These are phyloP conservation scores for Tenthredo amoena DNA, from an alignment of 2,888 invertebrate species.

Conservation along the genomic window DNA sequence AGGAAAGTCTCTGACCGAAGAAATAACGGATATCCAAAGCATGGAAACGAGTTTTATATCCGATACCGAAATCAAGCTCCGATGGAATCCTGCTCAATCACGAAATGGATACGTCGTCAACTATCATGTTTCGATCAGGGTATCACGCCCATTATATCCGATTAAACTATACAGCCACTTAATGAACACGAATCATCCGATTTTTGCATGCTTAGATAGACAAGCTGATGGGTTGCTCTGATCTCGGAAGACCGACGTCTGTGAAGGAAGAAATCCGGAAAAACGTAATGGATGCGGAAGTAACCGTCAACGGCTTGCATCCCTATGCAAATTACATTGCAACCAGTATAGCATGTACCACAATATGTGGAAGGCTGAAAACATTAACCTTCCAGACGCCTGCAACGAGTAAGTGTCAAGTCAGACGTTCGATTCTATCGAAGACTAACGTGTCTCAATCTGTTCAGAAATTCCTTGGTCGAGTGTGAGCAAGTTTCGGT, in stretches of 20 bases:
- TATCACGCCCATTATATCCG: slow-evolving; percentile 50
- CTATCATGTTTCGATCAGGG: slow-evolving; percentile 61
- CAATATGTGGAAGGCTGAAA: slow-evolving; percentile 51
- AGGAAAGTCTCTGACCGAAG: not conserved
- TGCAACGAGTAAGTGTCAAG: slow-evolving; percentile 51
- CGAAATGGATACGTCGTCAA: slow-evolving; percentile 57
- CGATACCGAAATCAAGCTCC: slow-evolving; percentile 4
- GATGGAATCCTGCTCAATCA: slow-evolving; percentile 60
- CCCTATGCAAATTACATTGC: slow-evolving; percentile 61
- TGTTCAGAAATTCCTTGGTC: slow-evolving; percentile 62
- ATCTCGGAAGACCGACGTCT: not conserved
- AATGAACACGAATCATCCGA: not conserved
- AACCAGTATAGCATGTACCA: slow-evolving; percentile 58
- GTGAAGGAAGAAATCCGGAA: not conserved
- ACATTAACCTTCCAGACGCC: slow-evolving; percentile 44
- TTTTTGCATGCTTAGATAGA: not conserved
- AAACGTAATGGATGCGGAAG: not conserved
- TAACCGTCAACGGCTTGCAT: slow-evolving; percentile 46
- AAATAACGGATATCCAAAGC: slow-evolving; percentile 13
- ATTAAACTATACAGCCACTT: not conserved
- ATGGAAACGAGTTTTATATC: not conserved
- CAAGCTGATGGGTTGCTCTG: not conserved
- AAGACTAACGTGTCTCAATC: not conserved
- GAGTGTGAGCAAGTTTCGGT: slow-evolving; percentile 55
- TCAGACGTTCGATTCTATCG: not conserved